Evolutionary conservation across 2,113 vertebrate genomes (phyloP).

Genomic region (Zosterops pallidus): DNA sequence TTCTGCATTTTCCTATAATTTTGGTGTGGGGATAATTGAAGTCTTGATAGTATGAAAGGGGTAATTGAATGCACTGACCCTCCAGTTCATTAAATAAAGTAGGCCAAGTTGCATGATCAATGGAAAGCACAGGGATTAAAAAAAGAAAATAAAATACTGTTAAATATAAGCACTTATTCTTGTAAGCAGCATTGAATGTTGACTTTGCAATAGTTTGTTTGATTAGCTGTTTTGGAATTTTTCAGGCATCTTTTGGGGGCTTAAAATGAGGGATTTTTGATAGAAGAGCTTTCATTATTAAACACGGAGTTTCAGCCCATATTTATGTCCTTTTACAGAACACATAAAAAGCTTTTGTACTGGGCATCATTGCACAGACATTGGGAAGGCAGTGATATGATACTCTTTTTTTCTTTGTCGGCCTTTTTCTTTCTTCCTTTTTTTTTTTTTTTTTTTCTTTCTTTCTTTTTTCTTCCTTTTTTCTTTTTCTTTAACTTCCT

Average conservation of each 20-base stretch:
- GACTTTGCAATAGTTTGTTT: constrained; percentile 71
- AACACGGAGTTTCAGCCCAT: constrained; percentile 69
- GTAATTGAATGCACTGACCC: constrained; percentile 92
- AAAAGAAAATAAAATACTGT: constrained; percentile 71
- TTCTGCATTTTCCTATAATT: constrained; percentile 79
- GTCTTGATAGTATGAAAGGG: constrained; percentile 86
- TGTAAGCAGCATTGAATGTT: constrained; percentile 38
- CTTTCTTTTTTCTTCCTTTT: neutral
- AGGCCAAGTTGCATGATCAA: constrained; percentile 82
- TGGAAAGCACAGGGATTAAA: constrained; percentile 71
- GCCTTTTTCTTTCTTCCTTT: neutral
- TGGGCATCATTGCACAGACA: constrained; percentile 76
- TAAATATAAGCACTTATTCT: constrained; percentile 68
- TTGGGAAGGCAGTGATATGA: constrained; percentile 84
- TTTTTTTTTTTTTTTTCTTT: neutral
- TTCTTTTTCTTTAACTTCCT: neutral
- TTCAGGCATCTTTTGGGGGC: constrained; percentile 15
- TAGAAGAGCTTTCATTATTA: constrained; percentile 65
- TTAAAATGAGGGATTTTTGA: neutral
- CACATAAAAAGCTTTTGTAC: constrained; percentile 85
- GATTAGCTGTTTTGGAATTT: constrained; percentile 72
- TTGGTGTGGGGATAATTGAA: constrained; percentile 90
- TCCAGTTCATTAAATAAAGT: constrained; percentile 93
- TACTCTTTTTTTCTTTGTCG: constrained; percentile 71
- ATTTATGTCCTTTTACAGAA: constrained; percentile 83